Evolutionary conservation across 2,113 vertebrate species (phyloP).

Genomic region (Sterna hirundo): DNA sequence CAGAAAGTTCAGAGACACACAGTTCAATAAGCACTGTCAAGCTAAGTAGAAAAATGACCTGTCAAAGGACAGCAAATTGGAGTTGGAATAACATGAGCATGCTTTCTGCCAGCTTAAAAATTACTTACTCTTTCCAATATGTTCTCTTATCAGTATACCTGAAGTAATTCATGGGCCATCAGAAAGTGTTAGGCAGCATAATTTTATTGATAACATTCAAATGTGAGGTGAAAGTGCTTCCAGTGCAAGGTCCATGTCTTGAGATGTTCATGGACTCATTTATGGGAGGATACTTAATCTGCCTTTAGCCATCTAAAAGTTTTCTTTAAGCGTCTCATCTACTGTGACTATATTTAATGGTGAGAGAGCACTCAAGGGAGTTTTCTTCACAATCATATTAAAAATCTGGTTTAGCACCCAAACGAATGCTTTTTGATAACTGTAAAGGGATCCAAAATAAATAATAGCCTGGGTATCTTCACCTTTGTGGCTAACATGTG

Average conservation of each 20-base stretch:
- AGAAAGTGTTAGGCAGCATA: background rate
- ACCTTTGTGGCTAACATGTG: no score
- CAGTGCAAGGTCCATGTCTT: background rate
- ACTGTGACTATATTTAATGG: background rate
- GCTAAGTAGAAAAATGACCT: background rate
- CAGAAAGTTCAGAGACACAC: background rate
- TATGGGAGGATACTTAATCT: background rate
- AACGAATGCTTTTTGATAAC: background rate
- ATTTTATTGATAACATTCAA: background rate
- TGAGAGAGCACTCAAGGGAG: background rate
- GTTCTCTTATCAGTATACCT: background rate
- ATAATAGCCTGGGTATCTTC: background rate
- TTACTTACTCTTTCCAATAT: background rate
- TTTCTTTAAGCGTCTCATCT: background rate
- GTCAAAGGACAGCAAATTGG: background rate
- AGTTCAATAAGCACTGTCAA: background rate
- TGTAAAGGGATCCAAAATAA: background rate
- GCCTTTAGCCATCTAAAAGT: background rate
- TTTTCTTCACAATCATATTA: background rate
- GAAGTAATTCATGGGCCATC: background rate
- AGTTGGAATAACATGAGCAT: background rate
- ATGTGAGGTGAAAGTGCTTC: background rate
- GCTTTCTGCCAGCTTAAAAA: background rate
- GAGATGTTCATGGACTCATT: background rate
- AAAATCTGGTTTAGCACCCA: background rate